phyloP scores from a whole-genome alignment of 1,140 invertebrate genomes.

The Maconellicoccus hirsutus region DNA sequence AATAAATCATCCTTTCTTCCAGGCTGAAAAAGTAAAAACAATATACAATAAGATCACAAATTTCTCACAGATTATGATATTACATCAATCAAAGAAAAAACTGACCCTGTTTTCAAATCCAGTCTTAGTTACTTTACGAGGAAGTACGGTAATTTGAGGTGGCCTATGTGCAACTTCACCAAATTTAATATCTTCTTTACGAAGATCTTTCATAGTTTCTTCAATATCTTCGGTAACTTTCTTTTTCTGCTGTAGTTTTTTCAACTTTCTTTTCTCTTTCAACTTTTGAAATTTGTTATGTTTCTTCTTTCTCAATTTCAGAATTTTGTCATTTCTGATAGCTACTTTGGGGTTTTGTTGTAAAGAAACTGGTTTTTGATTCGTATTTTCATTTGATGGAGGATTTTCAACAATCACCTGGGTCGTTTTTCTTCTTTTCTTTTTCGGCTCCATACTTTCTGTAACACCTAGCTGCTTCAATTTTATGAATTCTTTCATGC shows the following conservation, averaged over 20 bases:
- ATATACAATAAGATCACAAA: no score
- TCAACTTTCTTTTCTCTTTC: constrained; percentile 35
- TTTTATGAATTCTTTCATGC: constrained; percentile 44
- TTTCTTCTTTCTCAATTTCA: constrained; percentile 35
- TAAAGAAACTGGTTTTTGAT: constrained; percentile 20
- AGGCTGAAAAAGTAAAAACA: constrained; percentile 39
- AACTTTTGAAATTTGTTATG: constrained; percentile 37
- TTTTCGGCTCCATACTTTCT: constrained; percentile 23
- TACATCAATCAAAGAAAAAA: constrained; percentile 9
- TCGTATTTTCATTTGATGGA: constrained; percentile 32
- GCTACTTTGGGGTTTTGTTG: background rate
- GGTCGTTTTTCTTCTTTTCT: constrained; percentile 3
- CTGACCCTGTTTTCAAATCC: constrained; percentile 36
- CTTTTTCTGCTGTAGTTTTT: constrained; percentile 28
- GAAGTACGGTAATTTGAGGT: constrained; percentile 41
- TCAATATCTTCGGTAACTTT: constrained; percentile 19
- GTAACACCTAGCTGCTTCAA: constrained; percentile 41
- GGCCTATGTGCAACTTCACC: constrained; percentile 54
- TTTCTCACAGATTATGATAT: constrained; percentile 16
- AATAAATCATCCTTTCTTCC: constrained; percentile 42
- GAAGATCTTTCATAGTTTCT: constrained; percentile 34
- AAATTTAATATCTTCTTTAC: constrained; percentile 48
- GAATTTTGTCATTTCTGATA: constrained; percentile 37
- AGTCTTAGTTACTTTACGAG: constrained; percentile 36
- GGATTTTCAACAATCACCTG: constrained; percentile 29